Evolutionary conservation across 64 coral and sea anemone genomes (phyloP).

Genomic region (Orbicella faveolata): DNA sequence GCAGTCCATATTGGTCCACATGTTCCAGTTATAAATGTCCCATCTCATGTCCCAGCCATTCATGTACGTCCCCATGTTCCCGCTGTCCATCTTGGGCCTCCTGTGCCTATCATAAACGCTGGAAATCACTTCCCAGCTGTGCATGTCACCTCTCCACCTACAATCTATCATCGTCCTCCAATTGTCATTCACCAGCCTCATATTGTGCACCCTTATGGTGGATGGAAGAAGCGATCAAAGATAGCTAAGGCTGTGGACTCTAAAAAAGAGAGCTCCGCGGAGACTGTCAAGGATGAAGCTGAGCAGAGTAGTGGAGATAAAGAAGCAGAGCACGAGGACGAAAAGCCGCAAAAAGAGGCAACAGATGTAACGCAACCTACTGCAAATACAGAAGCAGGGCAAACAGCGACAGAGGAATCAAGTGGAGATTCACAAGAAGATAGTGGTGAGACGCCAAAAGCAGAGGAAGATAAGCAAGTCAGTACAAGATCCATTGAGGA

Average conservation of each 20-base stretch:
- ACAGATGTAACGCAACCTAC: not conserved
- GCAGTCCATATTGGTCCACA: slow-evolving; percentile 97
- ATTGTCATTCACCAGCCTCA: slow-evolving; percentile 99
- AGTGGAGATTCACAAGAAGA: not conserved
- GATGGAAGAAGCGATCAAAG: slow-evolving; percentile 66
- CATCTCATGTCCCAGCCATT: slow-evolving; percentile 97
- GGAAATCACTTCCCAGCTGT: slow-evolving; percentile 99
- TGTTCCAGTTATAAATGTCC: slow-evolving; percentile 97
- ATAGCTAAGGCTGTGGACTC: slow-evolving; percentile 10
- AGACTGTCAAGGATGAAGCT: not conserved
- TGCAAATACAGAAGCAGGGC: not conserved
- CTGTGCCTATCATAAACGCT: slow-evolving; percentile 96
- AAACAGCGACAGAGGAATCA: not conserved
- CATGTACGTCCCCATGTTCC: slow-evolving; percentile 96
- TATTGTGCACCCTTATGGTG: slow-evolving; percentile 93
- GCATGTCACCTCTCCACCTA: slow-evolving; percentile 94
- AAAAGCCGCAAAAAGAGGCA: not conserved
- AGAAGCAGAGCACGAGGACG: slow-evolving; percentile 11
- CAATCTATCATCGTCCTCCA: slow-evolving; percentile 98
- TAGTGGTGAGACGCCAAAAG: not conserved
- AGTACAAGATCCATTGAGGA: slow-evolving; percentile 59
- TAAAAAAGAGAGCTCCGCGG: not conserved
- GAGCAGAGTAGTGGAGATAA: not conserved
- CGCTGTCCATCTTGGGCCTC: slow-evolving; percentile 93
- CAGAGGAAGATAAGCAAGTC: slow-evolving; percentile 55